Conservation (phyloP, 2,113 vertebrate genomes). For the Uria lomvia region DNA sequence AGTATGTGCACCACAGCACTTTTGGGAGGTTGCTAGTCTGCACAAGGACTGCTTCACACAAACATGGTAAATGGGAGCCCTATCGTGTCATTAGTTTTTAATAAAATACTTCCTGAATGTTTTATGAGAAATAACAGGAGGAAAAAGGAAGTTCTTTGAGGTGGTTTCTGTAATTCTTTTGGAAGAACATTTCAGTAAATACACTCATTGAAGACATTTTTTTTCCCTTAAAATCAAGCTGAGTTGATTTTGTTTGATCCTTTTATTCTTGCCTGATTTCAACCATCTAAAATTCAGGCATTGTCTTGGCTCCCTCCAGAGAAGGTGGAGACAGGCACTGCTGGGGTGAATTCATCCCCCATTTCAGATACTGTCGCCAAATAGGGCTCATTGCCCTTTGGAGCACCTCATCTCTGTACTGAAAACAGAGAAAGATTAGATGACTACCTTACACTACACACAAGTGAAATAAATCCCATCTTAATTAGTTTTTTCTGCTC, state of each 20-base stretch:
- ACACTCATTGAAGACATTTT: not conserved
- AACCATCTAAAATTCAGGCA: not conserved
- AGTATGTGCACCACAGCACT: fast-evolving
- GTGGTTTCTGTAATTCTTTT: not conserved
- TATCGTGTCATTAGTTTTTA: not conserved
- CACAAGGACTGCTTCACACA: not conserved
- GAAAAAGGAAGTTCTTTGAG: not conserved
- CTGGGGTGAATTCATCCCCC: not conserved
- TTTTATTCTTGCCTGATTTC: not conserved
- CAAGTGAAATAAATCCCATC: not conserved
- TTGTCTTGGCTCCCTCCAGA: not conserved
- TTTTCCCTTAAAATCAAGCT: not conserved
- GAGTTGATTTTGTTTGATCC: not conserved
- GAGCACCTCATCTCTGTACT: not conserved
- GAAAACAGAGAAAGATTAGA: not conserved
- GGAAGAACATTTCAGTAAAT: not conserved
- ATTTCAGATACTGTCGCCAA: not conserved
- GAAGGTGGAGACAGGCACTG: not conserved
- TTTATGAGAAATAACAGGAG: not conserved
- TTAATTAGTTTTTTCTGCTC: not conserved
- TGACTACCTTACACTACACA: not conserved
- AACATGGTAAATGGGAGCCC: not conserved
- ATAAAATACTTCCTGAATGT: not conserved
- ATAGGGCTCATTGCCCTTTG: not conserved
- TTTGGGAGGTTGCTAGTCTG: not conserved